phyloP scores from a whole-genome alignment of 2,113 vertebrate species.

The Ondatra zibethicus region DNA sequence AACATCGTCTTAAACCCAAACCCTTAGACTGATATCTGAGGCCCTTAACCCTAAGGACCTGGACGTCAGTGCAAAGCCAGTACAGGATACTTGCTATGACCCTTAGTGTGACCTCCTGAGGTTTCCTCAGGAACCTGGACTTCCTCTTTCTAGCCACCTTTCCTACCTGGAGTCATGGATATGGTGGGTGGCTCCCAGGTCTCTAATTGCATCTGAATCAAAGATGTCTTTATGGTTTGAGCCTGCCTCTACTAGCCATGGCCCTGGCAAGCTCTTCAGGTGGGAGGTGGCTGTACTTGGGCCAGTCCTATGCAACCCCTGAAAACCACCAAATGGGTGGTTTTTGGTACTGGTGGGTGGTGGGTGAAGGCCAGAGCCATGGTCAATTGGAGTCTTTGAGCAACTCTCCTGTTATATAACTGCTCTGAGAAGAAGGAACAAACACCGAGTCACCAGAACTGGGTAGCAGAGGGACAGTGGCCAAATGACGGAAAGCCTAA shows the following conservation, averaged over 20 bases:
- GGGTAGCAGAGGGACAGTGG: constrained; percentile 53
- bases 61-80: rapidly evolving
- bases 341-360: background rate
- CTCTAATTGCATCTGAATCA: background rate
- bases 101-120: background rate
- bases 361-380: constrained; percentile 28
- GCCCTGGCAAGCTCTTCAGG: background rate
- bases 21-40: background rate
- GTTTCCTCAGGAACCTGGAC: too few species aligned
- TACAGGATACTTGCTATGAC: rapidly evolving
- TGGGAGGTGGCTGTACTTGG: background rate
- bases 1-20: background rate
- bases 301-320: background rate
- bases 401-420: constrained; percentile 81
- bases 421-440: constrained; percentile 76
- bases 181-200: rapidly evolving
- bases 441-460: constrained; percentile 76
- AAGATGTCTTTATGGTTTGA: background rate
- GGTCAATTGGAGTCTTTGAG: constrained; percentile 76
- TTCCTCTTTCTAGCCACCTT: too few species aligned
- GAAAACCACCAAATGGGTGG: background rate
- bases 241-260: rapidly evolving
- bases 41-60: background rate
- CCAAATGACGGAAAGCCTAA: background rate
- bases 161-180: background rate